Evolutionary conservation across 2,797 vertebrate species (phyloP).

Genomic region (Apodemus agrarius): DNA sequence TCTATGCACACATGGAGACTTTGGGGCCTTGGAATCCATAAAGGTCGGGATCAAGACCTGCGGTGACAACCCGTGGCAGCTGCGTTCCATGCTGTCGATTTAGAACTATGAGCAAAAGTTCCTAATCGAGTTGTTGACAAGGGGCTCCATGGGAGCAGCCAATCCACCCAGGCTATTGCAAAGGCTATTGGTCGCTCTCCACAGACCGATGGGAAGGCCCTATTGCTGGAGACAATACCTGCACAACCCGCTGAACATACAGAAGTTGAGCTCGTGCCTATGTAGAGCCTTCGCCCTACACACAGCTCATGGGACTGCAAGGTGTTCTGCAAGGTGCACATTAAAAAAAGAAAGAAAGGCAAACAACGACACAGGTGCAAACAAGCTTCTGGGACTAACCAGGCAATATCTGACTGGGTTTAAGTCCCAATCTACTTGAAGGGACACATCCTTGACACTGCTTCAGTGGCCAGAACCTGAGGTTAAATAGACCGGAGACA

Average conservation of each 20-base stretch:
- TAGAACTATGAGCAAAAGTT: neutral
- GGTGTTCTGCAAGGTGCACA: neutral
- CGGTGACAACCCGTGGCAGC: constrained; percentile 69
- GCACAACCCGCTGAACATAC: neutral
- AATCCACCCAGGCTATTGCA: neutral
- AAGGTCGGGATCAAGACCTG: constrained; percentile 80
- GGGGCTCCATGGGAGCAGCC: neutral
- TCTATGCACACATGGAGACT: constrained; percentile 73
- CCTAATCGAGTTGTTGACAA: neutral
- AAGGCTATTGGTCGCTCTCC: neutral
- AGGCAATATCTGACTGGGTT: no score
- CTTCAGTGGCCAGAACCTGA: neutral
- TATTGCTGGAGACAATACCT: neutral
- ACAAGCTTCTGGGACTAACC: no score
- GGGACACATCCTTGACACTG: neutral
- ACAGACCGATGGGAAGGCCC: neutral
- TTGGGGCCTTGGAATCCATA: neutral
- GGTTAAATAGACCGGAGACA: neutral
- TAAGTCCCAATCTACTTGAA: neutral
- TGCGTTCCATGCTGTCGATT: constrained; percentile 73
- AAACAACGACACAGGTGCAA: neutral
- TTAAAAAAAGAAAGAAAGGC: neutral
- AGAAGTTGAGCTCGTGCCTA: neutral
- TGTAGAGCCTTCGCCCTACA: neutral
- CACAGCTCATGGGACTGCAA: neutral